These are phyloP conservation scores for Pterobdella sp. DNA, from an alignment of 2,888 invertebrate species.

Conservation along the genomic window DNA sequence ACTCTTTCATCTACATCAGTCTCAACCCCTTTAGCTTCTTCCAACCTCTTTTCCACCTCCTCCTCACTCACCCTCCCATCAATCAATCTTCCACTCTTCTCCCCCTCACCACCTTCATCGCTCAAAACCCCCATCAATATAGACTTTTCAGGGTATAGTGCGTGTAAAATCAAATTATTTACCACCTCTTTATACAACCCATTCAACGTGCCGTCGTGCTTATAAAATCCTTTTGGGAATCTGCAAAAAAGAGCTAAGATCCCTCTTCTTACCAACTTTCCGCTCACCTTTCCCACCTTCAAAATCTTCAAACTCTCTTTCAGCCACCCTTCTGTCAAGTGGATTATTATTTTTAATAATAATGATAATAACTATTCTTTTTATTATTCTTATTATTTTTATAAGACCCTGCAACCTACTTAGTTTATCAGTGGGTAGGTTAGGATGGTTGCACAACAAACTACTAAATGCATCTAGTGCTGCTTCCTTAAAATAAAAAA, in stretches of 20 bases:
- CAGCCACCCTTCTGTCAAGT: not conserved
- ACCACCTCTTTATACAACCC: not conserved
- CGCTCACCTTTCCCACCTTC: not conserved
- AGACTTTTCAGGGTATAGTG: not conserved
- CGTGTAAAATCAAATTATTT: not conserved
- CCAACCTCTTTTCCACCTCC: not conserved
- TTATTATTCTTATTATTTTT: not conserved
- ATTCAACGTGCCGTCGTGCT: not conserved
- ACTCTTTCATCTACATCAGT: not conserved
- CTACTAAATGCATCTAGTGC: not conserved
- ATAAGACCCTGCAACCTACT: not conserved
- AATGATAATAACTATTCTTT: not conserved
- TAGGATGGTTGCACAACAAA: not conserved
- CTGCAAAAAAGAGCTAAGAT: not conserved
- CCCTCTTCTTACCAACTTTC: not conserved
- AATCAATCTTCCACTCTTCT: not conserved
- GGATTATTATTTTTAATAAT: not conserved
- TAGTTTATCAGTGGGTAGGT: not conserved
- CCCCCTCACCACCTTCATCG: not conserved
- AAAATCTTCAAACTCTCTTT: not conserved
- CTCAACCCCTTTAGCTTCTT: not conserved
- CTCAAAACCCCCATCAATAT: not conserved
- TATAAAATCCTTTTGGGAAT: not conserved
- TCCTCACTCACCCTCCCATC: not conserved
- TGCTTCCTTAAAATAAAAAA: too few relatives aligned